Evolutionary conservation across 2,113 vertebrate genomes (phyloP), one percentile per base, ranked within the genome.

Genomic region (Psilopogon haemacephalus): DNA sequence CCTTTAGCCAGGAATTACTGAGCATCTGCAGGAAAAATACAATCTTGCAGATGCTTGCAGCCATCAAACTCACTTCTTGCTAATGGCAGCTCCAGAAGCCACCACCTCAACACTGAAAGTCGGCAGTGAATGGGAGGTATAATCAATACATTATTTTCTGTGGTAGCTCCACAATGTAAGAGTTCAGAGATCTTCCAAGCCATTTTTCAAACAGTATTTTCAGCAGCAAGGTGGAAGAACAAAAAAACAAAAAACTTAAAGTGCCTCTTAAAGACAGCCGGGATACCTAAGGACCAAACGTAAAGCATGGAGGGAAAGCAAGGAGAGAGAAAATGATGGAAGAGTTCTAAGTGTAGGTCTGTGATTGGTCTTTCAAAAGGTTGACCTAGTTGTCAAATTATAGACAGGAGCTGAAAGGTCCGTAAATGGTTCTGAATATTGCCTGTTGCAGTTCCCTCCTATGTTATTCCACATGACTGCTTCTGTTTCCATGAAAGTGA

Each of bases 1-100:
- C 93, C 84, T 95, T 95, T 90, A 93, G 95, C 85, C 94, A 97
- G 89, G 91, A 95, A 93, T 94, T 96, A 96, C 90, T 23, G 55
- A 59, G 85, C 86, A 97, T 96, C 90, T 96, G 89, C 75, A 95
- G 95, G 44, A 84, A 81, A 92, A 90, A 86, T 68, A 94, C 44
- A 95, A 92, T 74, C 35, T 72, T 85, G 86, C 32, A 95, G 94
- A 91, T 85, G 80, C 91, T 88, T 27, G 21, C 60, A 81, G 88
- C 87, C 91, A 91, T 97, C 97, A 96, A 93, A 94, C 88, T 95
- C 93, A 56, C 86, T 96, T 92, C 84, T 78, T 8, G 2, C 77
- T 97, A 95, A 95, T 86, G 94, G 95, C 65, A 94, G 88, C 77
- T 94, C 85, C 89, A 93, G 93, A 94, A 96, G 93, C 91, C 84